Percentiles rank a stretch among this genome's conserved stretches.
Evolutionary conservation across 2,888 invertebrate genomes (phyloP).

Genomic region (Chaetogeoica ovagalla): DNA sequence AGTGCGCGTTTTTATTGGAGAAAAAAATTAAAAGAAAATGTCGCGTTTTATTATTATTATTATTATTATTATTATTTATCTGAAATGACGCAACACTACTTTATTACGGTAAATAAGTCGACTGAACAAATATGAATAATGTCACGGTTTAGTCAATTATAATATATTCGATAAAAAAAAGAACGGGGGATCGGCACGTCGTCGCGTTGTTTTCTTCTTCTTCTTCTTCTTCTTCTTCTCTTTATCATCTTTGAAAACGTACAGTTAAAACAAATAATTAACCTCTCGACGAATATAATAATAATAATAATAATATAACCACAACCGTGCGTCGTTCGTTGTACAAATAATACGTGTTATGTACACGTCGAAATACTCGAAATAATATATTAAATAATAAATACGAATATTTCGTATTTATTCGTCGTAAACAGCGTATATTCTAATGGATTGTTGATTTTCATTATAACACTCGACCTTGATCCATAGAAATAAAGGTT

Average conservation of each 20-base stretch:
- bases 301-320: no score
- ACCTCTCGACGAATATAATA: neutral
- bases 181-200: neutral
- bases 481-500: neutral
- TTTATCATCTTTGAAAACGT: constrained; percentile 3
- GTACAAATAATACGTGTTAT: neutral
- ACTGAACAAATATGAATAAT: constrained; percentile 20
- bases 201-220: neutral
- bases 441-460: constrained; percentile 14
- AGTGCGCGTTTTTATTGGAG: no score
- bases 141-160: constrained; percentile 14
- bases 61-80: no score
- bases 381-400: neutral
- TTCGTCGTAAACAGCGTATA: constrained; percentile 9
- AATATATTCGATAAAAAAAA: neutral
- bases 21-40: no score
- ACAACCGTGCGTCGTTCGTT: neutral
- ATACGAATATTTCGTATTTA: constrained; percentile 13
- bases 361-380: neutral
- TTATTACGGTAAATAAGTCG: constrained; percentile 16
- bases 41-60: neutral
- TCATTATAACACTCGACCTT: neutral
- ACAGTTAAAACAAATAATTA: constrained; percentile 6
- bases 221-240: neutral
- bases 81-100: constrained; percentile 14